phyloP scores from a whole-genome alignment of 1,140 invertebrate genomes.

The Drosophila arawakana region DNA sequence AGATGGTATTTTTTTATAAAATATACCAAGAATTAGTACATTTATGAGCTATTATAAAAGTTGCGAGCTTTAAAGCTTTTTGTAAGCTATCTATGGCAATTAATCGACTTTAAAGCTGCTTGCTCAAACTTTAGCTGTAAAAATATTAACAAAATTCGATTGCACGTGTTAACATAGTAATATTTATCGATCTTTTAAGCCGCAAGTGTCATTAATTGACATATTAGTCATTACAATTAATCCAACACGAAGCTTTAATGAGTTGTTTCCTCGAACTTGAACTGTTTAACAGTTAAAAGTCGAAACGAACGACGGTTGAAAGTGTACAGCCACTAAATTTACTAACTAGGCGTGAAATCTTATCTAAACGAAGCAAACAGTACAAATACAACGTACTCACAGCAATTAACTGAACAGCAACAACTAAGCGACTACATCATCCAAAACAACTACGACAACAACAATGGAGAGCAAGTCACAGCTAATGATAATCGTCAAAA shows the following conservation, averaged over 20 bases:
- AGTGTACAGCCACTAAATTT: constrained; percentile 21
- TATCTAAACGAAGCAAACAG: constrained; percentile 42
- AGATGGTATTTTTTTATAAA: no score
- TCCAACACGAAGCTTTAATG: neutral
- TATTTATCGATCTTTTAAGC: neutral
- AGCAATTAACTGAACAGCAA: constrained; percentile 45
- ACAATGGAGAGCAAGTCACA: constrained; percentile 27
- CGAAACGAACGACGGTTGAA: constrained; percentile 16
- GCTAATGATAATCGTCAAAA: constrained; percentile 65
- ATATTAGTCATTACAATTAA: constrained; percentile 12
- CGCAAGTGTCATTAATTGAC: constrained; percentile 4
- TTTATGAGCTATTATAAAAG: neutral
- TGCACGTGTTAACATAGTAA: neutral
- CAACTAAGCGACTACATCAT: constrained; percentile 9
- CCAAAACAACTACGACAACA: constrained; percentile 23
- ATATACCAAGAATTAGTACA: neutral
- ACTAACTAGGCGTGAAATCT: constrained; percentile 46
- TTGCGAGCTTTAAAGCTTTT: neutral
- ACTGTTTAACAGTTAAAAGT: constrained; percentile 15
- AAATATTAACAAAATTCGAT: neutral
- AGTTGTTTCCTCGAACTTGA: constrained; percentile 16
- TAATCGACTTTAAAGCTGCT: no score
- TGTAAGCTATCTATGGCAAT: no score
- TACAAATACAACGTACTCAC: constrained; percentile 34
- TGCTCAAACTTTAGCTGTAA: neutral